Conservation (phyloP, 2,797 vertebrate genomes). For the Tiaroga cobitis region DNA sequence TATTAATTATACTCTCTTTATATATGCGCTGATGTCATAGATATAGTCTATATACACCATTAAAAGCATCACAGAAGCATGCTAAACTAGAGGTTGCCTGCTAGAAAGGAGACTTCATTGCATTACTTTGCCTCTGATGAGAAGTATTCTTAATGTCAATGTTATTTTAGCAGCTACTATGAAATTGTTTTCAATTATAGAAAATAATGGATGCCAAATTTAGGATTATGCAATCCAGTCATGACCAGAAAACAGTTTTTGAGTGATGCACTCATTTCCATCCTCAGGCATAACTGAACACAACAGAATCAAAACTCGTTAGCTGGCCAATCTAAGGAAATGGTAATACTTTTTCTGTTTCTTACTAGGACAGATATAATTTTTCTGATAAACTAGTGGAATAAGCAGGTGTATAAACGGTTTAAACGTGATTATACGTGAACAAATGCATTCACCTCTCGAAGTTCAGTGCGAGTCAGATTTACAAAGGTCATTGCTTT, state of each 20-base stretch:
- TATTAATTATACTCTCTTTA: conserved; percentile 49
- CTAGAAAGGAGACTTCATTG: conserved; percentile 57
- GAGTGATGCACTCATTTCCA: neutral
- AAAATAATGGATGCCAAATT: conserved; percentile 10
- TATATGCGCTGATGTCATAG: conserved; percentile 64
- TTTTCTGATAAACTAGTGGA: neutral
- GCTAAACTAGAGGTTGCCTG: conserved; percentile 69
- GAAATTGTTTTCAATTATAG: neutral
- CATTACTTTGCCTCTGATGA: conserved; percentile 50
- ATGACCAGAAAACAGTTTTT: neutral
- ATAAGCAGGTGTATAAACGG: neutral
- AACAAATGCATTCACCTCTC: neutral
- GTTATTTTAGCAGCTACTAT: conserved; percentile 24
- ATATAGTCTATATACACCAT: conserved; percentile 50
- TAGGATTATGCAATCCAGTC: neutral
- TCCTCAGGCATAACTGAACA: conserved; percentile 10
- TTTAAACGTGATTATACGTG: neutral
- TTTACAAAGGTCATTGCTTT: conserved; percentile 1
- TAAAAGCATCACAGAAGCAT: conserved; percentile 71
- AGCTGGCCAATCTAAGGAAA: neutral
- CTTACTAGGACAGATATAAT: neutral
- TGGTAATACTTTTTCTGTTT: neutral
- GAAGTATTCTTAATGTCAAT: conserved; percentile 63
- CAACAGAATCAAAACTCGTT: neutral
- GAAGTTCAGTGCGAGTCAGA: neutral